Evolutionary conservation across 2,113 vertebrate genomes (phyloP).

Genomic region (Antechinus stuartii): DNA sequence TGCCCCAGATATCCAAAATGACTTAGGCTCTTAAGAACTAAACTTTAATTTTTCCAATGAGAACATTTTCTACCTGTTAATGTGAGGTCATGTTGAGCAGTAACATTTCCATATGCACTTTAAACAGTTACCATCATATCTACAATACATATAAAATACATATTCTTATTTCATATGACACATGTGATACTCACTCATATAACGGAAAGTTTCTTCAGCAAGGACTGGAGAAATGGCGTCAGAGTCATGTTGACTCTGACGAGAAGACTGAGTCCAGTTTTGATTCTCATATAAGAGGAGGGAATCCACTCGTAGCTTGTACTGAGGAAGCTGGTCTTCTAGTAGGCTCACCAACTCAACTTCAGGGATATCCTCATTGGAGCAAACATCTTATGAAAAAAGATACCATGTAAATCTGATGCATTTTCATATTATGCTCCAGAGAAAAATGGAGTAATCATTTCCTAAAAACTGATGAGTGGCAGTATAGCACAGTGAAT

Average conservation of each 20-base stretch:
- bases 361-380: slow-evolving; percentile 85
- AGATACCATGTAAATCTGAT: slow-evolving; percentile 9
- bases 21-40: background rate
- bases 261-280: slow-evolving; percentile 89
- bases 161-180: slow-evolving; percentile 18
- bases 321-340: slow-evolving; percentile 88
- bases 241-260: slow-evolving; percentile 79
- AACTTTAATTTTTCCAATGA: background rate
- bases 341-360: slow-evolving; percentile 87
- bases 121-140: slow-evolving; percentile 9
- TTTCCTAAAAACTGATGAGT: background rate
- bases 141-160: background rate
- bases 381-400: slow-evolving; percentile 87
- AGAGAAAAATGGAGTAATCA: slow-evolving; percentile 37
- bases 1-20: slow-evolving; percentile 1
- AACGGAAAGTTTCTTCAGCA: slow-evolving; percentile 92
- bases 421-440: background rate
- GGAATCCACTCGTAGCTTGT: slow-evolving; percentile 88
- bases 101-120: background rate
- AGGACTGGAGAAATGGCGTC: slow-evolving; percentile 86
- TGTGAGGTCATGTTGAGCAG: background rate
- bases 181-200: slow-evolving; percentile 91
- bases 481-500: background rate
- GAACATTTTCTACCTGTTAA: background rate
- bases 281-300: slow-evolving; percentile 93